A percentile compares a stretch with the other conserved stretches of the same genome.
Conservation (phyloP, 1,140 invertebrate species). For the Rhynchophorus ferrugineus region DNA sequence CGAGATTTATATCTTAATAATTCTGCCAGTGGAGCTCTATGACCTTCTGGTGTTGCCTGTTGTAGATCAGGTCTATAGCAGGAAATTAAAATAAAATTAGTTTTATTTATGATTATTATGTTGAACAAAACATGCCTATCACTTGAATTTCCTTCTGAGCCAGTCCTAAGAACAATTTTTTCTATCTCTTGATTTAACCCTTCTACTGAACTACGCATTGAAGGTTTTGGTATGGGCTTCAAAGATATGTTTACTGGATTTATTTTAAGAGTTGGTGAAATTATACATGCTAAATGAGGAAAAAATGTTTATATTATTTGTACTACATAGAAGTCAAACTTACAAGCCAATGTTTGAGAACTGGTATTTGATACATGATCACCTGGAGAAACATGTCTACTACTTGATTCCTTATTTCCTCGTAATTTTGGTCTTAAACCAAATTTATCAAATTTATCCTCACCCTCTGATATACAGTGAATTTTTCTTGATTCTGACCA, state of each 20-base stretch:
- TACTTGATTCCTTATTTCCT: conserved; percentile 24
- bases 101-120: conserved; percentile 1
- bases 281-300: conserved; percentile 27
- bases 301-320: conserved; percentile 5
- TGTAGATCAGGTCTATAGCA: conserved; percentile 7
- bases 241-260: conserved; percentile 51
- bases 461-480: conserved; percentile 27
- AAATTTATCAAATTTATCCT: conserved; percentile 29
- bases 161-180: conserved; percentile 38
- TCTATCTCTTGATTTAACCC: conserved; percentile 80
- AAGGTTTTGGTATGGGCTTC: conserved; percentile 40
- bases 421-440: conserved; percentile 28
- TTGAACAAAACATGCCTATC: conserved; percentile 27
- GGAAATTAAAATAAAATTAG: neutral
- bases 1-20: conserved; percentile 55
- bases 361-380: conserved; percentile 30
- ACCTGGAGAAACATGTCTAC: conserved; percentile 23
- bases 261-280: conserved; percentile 42
- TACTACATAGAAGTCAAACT: conserved; percentile 16
- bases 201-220: conserved; percentile 75
- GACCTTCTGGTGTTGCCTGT: conserved; percentile 66
- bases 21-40: conserved; percentile 73
- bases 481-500: conserved; percentile 29
- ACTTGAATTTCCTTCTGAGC: conserved; percentile 15
- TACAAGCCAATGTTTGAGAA: conserved; percentile 36